phyloP scores from a whole-genome alignment of 2,797 vertebrate species.

The Pogonophryne albipinna region DNA sequence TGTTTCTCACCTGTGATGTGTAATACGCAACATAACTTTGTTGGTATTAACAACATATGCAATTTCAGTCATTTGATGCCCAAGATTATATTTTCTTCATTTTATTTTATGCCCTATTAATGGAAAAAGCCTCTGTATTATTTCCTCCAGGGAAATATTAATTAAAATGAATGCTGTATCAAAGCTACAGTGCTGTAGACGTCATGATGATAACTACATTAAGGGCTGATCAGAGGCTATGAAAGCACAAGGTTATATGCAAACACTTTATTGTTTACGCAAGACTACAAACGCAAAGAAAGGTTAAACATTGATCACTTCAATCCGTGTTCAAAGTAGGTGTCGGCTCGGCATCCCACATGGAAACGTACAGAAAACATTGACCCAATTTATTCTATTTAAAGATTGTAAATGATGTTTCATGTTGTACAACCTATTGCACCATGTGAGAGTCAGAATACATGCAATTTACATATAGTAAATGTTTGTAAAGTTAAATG shows the following conservation, averaged over 20 bases:
- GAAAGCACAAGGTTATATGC: neutral
- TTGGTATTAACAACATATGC: neutral
- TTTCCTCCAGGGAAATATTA: slow-evolving; percentile 6
- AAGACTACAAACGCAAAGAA: slow-evolving; percentile 3
- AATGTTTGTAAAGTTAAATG: neutral
- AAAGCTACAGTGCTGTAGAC: neutral
- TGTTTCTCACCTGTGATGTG: neutral
- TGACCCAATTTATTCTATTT: slow-evolving; percentile 11
- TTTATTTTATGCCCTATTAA: neutral
- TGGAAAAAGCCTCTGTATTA: neutral
- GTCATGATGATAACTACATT: slow-evolving; percentile 8
- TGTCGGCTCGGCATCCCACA: neutral
- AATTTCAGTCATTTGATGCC: neutral
- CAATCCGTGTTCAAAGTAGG: neutral
- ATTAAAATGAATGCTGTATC: slow-evolving; percentile 10
- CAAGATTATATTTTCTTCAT: neutral
- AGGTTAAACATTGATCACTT: slow-evolving; percentile 1
- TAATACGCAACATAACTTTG: neutral
- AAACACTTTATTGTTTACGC: slow-evolving; percentile 12
- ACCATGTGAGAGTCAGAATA: neutral
- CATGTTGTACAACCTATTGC: neutral
- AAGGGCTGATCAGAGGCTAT: neutral
- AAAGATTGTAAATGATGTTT: neutral
- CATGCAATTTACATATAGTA: neutral
- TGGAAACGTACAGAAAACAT: neutral